phyloP scores from a whole-genome alignment of 2,797 vertebrate species.

The Myotis myotis region DNA sequence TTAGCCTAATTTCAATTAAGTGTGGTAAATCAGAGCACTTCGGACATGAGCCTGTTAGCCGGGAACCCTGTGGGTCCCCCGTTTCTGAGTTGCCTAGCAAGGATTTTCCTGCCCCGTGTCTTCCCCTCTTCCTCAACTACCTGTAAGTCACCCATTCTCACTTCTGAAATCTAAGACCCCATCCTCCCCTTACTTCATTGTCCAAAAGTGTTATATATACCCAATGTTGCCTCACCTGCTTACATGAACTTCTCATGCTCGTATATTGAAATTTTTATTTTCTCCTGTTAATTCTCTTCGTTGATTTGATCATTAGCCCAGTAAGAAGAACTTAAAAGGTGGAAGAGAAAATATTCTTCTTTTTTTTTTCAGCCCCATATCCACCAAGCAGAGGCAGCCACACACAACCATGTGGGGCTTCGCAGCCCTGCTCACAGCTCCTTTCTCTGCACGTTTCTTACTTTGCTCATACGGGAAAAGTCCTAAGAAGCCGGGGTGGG shows the following conservation, averaged over 20 bases:
- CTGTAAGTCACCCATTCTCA: background rate
- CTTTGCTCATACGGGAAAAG: conserved; percentile 64
- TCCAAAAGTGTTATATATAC: background rate
- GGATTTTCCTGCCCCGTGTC: background rate
- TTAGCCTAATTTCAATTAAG: background rate
- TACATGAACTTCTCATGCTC: background rate
- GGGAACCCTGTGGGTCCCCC: background rate
- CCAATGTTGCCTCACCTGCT: background rate
- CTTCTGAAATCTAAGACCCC: background rate
- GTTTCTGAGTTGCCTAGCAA: background rate
- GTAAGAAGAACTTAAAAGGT: background rate
- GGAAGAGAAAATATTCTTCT: background rate
- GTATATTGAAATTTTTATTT: background rate
- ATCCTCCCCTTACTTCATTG: background rate
- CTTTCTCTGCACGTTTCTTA: conserved; percentile 74
- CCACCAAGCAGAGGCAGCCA: conserved; percentile 50
- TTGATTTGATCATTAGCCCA: background rate
- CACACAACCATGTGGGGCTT: conserved; percentile 75
- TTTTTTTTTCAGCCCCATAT: no score
- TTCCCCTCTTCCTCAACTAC: background rate
- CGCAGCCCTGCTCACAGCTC: conserved; percentile 58
- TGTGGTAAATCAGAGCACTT: background rate
- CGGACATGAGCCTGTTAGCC: background rate
- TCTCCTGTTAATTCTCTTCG: background rate
- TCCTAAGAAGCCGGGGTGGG: background rate